Conservation (phyloP, 2,113 vertebrate genomes). For the Entomyzon cyanotis region DNA sequence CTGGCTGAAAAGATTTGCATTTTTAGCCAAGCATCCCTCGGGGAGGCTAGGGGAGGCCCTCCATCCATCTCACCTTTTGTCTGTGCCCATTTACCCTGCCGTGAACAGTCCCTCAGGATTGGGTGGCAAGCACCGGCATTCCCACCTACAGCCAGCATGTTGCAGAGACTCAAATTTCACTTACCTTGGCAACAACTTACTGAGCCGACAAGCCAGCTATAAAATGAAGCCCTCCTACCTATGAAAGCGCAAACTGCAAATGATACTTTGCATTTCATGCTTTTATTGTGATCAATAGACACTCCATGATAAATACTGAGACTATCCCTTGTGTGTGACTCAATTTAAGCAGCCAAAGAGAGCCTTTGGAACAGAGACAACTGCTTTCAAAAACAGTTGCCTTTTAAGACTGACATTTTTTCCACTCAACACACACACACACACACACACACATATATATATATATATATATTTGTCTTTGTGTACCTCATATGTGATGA, state of each 20-base stretch:
- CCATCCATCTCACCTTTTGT: neutral
- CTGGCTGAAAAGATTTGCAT: neutral
- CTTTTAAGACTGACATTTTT: constrained; percentile 12
- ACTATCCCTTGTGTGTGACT: neutral
- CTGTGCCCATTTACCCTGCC: neutral
- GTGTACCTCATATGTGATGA: neutral
- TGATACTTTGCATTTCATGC: neutral
- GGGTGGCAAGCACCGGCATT: rapidly evolving
- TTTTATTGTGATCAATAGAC: neutral
- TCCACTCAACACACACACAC: neutral
- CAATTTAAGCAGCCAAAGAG: neutral
- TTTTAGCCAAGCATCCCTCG: neutral
- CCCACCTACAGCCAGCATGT: neutral
- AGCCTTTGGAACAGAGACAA: neutral
- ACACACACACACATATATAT: too few species aligned
- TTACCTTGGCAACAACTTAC: neutral
- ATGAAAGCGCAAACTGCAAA: neutral
- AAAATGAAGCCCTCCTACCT: neutral
- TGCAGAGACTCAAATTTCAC: neutral
- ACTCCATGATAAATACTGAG: neutral
- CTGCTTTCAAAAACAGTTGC: neutral
- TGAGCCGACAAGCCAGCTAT: neutral
- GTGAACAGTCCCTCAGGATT: neutral
- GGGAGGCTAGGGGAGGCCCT: neutral
- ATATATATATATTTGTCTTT: neutral